These are phyloP conservation scores for Chrysina gloriosa DNA, from an alignment of 2,888 invertebrate genomes.

Conservation along the genomic window DNA sequence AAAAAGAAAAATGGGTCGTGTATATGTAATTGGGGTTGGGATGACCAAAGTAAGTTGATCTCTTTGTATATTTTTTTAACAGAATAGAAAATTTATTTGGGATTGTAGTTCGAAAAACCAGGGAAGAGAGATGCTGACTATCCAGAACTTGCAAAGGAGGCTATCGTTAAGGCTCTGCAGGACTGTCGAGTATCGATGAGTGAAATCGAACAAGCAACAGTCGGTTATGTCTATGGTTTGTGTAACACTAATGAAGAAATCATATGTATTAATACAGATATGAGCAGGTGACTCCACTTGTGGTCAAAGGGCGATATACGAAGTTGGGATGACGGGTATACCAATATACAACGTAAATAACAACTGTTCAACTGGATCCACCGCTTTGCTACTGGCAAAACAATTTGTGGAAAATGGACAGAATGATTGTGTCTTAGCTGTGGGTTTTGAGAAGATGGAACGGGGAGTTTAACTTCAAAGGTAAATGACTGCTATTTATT, in stretches of 20 bases:
- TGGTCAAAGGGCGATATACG: slow-evolving; percentile 95
- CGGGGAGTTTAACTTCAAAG: slow-evolving; percentile 85
- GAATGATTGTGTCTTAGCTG: slow-evolving; percentile 88
- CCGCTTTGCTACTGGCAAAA: slow-evolving; percentile 89
- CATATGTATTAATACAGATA: not conserved
- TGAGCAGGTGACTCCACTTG: slow-evolving; percentile 87
- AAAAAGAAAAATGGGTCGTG: slow-evolving; percentile 65
- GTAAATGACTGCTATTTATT: slow-evolving; percentile 62
- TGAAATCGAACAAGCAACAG: slow-evolving; percentile 88
- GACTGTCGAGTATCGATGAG: slow-evolving; percentile 84
- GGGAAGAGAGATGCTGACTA: slow-evolving; percentile 86
- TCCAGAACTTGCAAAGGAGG: slow-evolving; percentile 94
- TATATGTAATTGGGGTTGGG: slow-evolving; percentile 94
- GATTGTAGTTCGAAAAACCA: slow-evolving; percentile 88
- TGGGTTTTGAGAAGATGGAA: slow-evolving; percentile 99
- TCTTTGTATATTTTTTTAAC: slow-evolving; percentile 26
- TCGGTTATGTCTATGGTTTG: slow-evolving; percentile 90
- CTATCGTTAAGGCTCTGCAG: slow-evolving; percentile 85
- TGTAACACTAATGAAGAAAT: not conserved
- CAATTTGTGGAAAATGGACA: slow-evolving; percentile 91
- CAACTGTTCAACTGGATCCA: slow-evolving; percentile 97
- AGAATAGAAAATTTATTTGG: slow-evolving; percentile 32
- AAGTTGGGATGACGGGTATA: slow-evolving; percentile 95
- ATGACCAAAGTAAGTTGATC: slow-evolving; percentile 87
- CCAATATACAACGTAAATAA: slow-evolving; percentile 99